phyloP scores from a whole-genome alignment of 2,113 vertebrate genomes.

The Cettia cetti region DNA sequence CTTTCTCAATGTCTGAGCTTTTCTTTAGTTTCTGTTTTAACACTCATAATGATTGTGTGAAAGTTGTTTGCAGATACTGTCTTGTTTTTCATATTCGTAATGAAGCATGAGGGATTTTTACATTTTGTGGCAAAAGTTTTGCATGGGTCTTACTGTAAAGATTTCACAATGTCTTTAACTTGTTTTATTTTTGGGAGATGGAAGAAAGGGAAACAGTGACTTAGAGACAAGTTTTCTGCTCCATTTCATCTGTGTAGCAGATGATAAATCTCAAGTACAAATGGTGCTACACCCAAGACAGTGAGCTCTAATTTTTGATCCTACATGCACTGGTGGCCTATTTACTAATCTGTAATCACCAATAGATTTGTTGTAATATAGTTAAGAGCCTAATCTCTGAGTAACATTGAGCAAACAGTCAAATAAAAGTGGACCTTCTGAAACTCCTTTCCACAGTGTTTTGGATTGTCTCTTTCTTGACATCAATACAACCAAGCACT shows the following conservation, averaged over 20 bases:
- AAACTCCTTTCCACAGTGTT: neutral
- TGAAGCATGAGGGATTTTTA: conserved; percentile 57
- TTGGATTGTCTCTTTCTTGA: neutral
- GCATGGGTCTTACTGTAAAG: conserved; percentile 43
- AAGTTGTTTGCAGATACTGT: neutral
- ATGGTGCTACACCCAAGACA: neutral
- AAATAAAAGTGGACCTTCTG: neutral
- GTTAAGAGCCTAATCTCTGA: neutral
- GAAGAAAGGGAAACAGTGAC: conserved; percentile 38
- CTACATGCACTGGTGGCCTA: neutral
- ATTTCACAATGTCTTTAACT: conserved; percentile 27
- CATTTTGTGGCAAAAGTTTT: conserved; percentile 53
- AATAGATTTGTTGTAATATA: neutral
- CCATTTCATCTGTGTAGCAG: neutral
- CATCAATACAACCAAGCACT: accelerated
- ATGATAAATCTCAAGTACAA: neutral
- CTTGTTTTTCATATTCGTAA: conserved; percentile 53
- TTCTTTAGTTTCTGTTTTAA: conserved; percentile 25
- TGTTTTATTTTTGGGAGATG: conserved; percentile 29
- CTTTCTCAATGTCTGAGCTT: neutral
- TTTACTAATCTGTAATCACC: neutral
- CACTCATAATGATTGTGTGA: neutral
- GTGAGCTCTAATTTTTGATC: neutral
- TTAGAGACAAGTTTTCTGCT: conserved; percentile 23
- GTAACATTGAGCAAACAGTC: neutral